These are phyloP conservation scores for Parazoanthus atlanticus DNA, from an alignment of 92 coral and sea anemone species.

Conservation along the genomic window DNA sequence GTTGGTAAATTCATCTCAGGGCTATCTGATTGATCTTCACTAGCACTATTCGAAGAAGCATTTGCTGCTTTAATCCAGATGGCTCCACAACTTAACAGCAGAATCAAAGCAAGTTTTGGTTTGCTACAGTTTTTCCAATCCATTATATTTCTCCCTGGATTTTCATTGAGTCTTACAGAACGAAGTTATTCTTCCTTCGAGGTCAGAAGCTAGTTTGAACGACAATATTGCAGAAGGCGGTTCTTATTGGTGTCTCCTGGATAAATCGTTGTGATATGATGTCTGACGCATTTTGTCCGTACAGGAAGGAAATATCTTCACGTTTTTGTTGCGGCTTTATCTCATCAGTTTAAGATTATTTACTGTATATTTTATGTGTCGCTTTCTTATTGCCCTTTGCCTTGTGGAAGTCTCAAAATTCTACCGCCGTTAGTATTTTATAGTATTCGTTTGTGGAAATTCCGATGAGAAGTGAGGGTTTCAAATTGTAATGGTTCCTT, in stretches of 20 bases:
- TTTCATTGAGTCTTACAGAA: neutral
- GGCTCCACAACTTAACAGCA: neutral
- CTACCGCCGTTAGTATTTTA: neutral
- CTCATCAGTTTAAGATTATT: neutral
- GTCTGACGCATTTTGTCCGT: conserved; percentile 22
- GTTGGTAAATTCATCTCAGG: neutral
- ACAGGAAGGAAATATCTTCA: conserved; percentile 20
- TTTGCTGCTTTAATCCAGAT: neutral
- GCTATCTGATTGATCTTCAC: neutral
- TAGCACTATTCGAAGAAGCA: neutral
- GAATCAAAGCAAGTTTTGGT: neutral
- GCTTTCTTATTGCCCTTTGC: neutral
- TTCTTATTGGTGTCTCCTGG: conserved; percentile 5
- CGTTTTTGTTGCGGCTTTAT: conserved; percentile 9
- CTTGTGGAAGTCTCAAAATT: neutral
- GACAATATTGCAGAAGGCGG: neutral
- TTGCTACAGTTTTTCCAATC: neutral
- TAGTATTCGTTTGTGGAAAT: neutral
- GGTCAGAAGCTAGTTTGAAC: neutral
- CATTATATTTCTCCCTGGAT: neutral
- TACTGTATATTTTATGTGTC: neutral
- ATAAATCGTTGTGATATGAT: conserved; percentile 1
- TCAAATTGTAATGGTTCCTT: too few relatives aligned
- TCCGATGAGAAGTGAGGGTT: too few relatives aligned
- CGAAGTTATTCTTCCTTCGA: neutral